These are phyloP conservation scores for Himalopsyche kuldschensis DNA, from an alignment of 2,888 invertebrate genomes.

Conservation along the genomic window DNA sequence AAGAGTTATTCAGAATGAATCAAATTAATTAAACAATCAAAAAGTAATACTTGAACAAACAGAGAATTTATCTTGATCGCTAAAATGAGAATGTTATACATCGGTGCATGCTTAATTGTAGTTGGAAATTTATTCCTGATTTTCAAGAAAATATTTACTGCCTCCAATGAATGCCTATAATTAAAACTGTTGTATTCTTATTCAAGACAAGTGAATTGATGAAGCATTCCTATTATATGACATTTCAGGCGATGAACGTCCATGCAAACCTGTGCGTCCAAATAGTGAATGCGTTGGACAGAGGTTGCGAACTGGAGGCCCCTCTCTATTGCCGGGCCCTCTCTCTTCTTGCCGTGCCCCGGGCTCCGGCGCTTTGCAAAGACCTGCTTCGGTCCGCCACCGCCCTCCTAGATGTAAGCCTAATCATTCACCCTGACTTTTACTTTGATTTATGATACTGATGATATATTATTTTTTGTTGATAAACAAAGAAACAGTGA, in stretches of 20 bases:
- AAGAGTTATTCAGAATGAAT: no score
- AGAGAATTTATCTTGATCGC: no score
- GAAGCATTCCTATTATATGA: neutral
- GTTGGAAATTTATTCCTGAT: no score
- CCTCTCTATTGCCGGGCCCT: conserved; percentile 52
- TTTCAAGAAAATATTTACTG: no score
- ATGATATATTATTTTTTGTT: neutral
- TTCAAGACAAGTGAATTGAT: neutral
- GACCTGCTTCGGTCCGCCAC: conserved; percentile 48
- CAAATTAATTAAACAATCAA: no score
- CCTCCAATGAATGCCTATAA: no score
- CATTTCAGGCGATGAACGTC: conserved; percentile 49
- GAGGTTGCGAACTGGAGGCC: conserved; percentile 45
- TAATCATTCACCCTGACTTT: neutral
- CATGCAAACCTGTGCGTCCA: conserved; percentile 53
- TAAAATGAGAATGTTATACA: neutral
- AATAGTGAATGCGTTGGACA: conserved; percentile 47
- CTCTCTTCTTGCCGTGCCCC: conserved; percentile 53
- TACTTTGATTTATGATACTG: neutral
- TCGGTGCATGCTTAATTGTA: no score
- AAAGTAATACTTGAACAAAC: no score
- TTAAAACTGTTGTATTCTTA: no score
- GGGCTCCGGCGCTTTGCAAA: conserved; percentile 47
- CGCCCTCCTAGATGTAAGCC: conserved; percentile 45
- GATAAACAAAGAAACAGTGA: no score